These are phyloP conservation scores for Laupala kohalensis DNA, from an alignment of 1,140 invertebrate genomes.

Conservation along the genomic window DNA sequence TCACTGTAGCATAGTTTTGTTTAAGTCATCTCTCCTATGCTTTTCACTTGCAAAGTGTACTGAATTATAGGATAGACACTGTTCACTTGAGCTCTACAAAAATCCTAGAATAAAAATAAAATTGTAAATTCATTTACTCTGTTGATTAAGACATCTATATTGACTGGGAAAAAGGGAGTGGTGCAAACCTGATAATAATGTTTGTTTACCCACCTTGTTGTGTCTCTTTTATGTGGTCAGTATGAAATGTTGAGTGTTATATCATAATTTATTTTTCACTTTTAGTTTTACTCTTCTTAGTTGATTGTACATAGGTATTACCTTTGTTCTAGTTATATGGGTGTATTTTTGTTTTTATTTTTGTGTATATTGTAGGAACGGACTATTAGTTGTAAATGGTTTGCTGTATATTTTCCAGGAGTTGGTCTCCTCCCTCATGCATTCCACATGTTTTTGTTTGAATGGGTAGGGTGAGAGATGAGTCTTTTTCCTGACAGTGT, in stretches of 20 bases:
- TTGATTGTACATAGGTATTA: neutral
- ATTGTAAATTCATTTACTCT: too few relatives aligned
- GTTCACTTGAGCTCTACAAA: too few relatives aligned
- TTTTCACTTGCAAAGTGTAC: too few relatives aligned
- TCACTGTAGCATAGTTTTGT: too few relatives aligned
- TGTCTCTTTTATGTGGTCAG: neutral
- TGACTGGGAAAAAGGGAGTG: too few relatives aligned
- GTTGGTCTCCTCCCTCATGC: neutral
- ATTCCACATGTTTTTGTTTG: neutral
- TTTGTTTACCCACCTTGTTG: neutral
- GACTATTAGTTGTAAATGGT: neutral
- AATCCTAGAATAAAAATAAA: too few relatives aligned
- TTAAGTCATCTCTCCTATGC: too few relatives aligned
- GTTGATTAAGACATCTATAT: too few relatives aligned
- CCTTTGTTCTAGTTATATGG: neutral
- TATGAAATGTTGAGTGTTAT: neutral
- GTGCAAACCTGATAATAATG: too few relatives aligned
- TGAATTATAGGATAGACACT: too few relatives aligned
- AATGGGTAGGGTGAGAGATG: neutral
- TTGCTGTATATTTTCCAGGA: neutral
- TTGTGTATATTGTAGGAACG: neutral
- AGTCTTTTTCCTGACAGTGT: neutral
- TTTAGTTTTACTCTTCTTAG: neutral
- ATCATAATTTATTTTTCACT: neutral
- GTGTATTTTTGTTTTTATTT: neutral